Evolutionary conservation across 1,140 invertebrate genomes (phyloP).

Genomic region (Lordiphosa mommai): DNA sequence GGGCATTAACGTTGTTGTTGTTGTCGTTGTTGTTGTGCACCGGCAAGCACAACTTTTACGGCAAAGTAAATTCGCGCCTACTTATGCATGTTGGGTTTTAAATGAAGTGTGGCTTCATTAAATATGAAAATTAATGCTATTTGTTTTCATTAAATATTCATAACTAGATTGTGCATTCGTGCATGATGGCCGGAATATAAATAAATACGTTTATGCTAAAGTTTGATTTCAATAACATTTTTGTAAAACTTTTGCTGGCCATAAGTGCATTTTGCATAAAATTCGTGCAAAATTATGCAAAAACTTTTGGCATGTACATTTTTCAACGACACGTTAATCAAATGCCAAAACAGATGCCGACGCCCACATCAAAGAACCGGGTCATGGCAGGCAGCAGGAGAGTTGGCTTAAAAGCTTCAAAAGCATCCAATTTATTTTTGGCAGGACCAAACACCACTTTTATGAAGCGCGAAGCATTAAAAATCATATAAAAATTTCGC

Average conservation of each 20-base stretch:
- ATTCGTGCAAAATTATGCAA: conserved; percentile 45
- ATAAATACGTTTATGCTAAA: not conserved
- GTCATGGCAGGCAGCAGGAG: not conserved
- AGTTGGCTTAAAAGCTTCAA: conserved; percentile 43
- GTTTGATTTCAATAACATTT: not conserved
- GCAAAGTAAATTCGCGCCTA: conserved; percentile 18
- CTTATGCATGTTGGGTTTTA: conserved; percentile 18
- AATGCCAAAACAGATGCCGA: conserved; percentile 12
- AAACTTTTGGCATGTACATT: conserved; percentile 35
- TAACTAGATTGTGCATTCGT: conserved; percentile 3
- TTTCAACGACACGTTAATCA: conserved; percentile 44
- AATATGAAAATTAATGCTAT: conserved; percentile 71
- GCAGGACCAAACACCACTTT: conserved; percentile 39
- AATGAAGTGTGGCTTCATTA: conserved; percentile 73
- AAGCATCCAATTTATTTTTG: conserved; percentile 43
- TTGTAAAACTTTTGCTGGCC: not conserved
- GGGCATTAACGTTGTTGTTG: too few species aligned
- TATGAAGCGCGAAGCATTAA: conserved; percentile 71
- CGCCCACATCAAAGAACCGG: conserved; percentile 2
- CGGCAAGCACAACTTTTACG: conserved; percentile 12
- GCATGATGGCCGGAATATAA: conserved; percentile 13
- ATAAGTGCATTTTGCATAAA: conserved; percentile 1
- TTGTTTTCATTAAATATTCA: conserved; percentile 68
- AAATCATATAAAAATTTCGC: conserved; percentile 62
- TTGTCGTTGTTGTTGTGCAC: not conserved